phyloP scores from a whole-genome alignment of 2,113 vertebrate species.

The Addax nasomaculatus region DNA sequence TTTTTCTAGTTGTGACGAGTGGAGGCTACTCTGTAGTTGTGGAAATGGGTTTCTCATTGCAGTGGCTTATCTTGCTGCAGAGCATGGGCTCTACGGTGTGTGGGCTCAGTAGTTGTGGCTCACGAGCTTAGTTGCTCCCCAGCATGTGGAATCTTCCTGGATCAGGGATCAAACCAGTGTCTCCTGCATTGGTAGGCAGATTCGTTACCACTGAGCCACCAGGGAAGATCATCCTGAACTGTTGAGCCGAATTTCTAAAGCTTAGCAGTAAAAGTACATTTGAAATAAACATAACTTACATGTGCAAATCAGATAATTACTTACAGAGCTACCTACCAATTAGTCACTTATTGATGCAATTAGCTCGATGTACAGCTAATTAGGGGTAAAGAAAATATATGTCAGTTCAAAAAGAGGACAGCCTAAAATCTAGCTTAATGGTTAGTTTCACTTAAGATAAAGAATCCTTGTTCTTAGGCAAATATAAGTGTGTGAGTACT shows the following conservation, averaged over 20 bases:
- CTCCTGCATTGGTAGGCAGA: background rate
- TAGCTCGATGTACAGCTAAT: conserved; percentile 45
- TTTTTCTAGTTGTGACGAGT: background rate
- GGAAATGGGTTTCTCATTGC: background rate
- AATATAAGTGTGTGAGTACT: background rate
- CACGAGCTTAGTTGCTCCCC: background rate
- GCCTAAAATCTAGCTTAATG: background rate
- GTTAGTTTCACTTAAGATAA: background rate
- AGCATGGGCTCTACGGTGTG: background rate
- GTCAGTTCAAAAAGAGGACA: conserved; percentile 11
- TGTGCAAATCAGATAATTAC: conserved; percentile 41
- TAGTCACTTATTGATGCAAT: conserved; percentile 49
- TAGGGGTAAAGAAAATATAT: conserved; percentile 18
- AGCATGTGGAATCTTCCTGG: background rate
- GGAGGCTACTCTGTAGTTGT: background rate
- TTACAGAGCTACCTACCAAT: conserved; percentile 40
- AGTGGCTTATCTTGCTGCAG: background rate
- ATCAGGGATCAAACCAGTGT: background rate
- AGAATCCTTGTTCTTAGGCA: background rate
- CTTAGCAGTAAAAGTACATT: background rate
- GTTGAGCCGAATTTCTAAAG: conserved; percentile 39
- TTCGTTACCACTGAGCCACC: background rate
- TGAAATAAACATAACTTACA: conserved; percentile 56
- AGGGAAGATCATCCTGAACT: background rate
- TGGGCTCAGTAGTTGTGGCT: background rate